phyloP scores from a whole-genome alignment of 1,140 invertebrate species.

The Holcopasites calliopsidis region DNA sequence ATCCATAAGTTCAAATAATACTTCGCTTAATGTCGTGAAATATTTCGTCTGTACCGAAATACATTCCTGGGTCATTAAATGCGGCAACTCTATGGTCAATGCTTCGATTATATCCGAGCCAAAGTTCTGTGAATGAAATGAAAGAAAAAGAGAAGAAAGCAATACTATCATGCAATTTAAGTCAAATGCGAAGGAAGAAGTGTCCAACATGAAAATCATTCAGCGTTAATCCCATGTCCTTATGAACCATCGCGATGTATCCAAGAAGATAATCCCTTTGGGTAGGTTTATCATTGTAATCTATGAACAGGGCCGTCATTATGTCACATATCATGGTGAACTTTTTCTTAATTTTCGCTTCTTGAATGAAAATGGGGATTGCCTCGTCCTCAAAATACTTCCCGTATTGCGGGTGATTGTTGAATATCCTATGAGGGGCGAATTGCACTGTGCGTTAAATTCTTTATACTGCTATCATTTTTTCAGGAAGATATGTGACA shows the following conservation, averaged over 20 bases:
- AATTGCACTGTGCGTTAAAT: background rate
- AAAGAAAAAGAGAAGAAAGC: no score
- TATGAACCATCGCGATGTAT: constrained; percentile 52
- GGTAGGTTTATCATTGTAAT: constrained; percentile 33
- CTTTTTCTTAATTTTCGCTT: constrained; percentile 44
- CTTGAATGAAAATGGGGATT: constrained; percentile 9
- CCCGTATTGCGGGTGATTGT: constrained; percentile 8
- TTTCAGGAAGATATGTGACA: background rate
- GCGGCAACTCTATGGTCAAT: background rate
- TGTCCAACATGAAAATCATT: background rate
- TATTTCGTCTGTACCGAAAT: background rate
- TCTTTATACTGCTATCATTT: background rate
- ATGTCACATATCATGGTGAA: constrained; percentile 29
- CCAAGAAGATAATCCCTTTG: constrained; percentile 38
- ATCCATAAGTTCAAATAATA: background rate
- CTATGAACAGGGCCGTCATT: constrained; percentile 16
- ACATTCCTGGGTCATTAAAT: background rate
- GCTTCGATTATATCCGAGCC: background rate
- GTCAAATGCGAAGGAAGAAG: no score
- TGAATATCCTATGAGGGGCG: background rate
- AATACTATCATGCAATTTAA: no score
- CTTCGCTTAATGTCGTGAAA: background rate
- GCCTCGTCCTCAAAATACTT: constrained; percentile 7
- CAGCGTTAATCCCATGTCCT: constrained; percentile 13
- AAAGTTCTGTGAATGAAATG: constrained; percentile 10